Evolutionary conservation across 2,888 invertebrate species (phyloP), one percentile per base, ranked within the genome.

Genomic region (Dendrolimus houi): DNA sequence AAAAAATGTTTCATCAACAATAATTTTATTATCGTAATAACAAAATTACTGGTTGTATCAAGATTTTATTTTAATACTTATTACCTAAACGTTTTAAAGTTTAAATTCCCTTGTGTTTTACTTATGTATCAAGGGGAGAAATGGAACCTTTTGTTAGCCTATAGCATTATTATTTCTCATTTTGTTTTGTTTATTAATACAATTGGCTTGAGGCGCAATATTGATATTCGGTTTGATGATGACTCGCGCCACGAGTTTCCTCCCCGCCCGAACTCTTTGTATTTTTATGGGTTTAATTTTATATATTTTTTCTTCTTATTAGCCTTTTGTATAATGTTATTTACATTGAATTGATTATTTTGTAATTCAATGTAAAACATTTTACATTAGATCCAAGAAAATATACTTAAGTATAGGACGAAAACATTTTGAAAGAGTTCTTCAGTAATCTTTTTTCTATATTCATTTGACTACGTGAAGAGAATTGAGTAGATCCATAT

Each of bases 131-230:
- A 79, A 77, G 88, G 89, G 90, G 89, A 89, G 88, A 89, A 89
- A 88, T 89, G 87, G 84, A 87, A 87, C 86, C 90, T 90, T 89
- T 90, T 90, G 90, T 90, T 90, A 84, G 88, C 85, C 90, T 86
- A 87, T 89, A 88, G 90, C 85, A 86, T 90, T 90, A 90, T 90
- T 90, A 90, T 90, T 88, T 90, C 87, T 87, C 89, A 89, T 90
- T 90, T 90, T 90, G 89, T 90, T 90, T 90, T 90, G 90, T 90
- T 90, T 90, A 90, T 90, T 90, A 90, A 90, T 90, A 90, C 89
- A 89, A 90, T 90, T 90, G 89, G 90, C 90, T 83, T 74, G 85
- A 83, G 90, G 90, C 90, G 87, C 86, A 88, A 89, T 90, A 90
- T 90, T 90, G 90, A 90, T 90, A 90, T 90, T 90, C 90, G 87